phyloP scores from a whole-genome alignment of 2,797 vertebrate species.

The Gymnopithys bicolor region DNA sequence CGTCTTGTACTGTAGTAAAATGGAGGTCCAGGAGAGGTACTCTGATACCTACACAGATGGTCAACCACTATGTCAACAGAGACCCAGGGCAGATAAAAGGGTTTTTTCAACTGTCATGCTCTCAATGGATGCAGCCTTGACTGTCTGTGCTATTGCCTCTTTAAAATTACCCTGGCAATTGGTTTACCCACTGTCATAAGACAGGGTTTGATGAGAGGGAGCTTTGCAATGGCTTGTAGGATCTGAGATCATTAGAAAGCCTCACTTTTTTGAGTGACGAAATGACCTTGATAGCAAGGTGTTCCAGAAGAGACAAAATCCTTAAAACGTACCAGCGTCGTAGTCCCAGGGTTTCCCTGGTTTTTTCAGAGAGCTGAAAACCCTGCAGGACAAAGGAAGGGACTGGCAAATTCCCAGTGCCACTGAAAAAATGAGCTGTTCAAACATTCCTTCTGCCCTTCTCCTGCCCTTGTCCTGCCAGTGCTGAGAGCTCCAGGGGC shows the following conservation, averaged over 20 bases:
- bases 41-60: background rate
- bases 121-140: background rate
- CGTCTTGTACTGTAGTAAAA: background rate
- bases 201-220: background rate
- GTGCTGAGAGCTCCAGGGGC: background rate
- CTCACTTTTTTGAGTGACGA: background rate
- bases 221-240: background rate
- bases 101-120: background rate
- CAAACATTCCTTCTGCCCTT: background rate
- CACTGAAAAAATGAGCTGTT: background rate
- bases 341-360: background rate
- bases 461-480: background rate
- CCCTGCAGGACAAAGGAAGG: background rate
- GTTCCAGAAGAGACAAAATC: background rate
- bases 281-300: background rate
- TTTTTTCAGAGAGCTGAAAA: background rate
- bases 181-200: conserved; percentile 24
- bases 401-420: background rate
- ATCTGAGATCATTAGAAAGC: background rate
- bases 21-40: background rate
- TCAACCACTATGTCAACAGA: background rate
- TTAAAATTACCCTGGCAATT: conserved; percentile 16
- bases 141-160: background rate
- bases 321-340: background rate
- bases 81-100: background rate